Evolutionary conservation across 1,140 invertebrate genomes (phyloP).

Genomic region (Coenobita brevimanus): DNA sequence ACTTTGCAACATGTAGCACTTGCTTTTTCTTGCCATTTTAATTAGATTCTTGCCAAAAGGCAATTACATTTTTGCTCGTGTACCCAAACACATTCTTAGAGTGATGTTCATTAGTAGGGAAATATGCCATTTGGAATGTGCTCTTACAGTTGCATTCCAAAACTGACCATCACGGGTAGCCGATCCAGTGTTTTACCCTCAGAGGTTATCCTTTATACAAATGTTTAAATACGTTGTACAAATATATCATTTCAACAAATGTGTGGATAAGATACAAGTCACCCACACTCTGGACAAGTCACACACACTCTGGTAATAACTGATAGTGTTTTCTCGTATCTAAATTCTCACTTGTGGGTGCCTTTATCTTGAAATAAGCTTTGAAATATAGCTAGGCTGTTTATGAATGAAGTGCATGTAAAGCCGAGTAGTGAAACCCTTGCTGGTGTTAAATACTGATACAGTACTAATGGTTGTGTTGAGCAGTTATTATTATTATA

Average conservation of each 20-base stretch:
- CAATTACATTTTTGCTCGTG: too few relatives aligned
- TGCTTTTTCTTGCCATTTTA: too few relatives aligned
- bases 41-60: too few relatives aligned
- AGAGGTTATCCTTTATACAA: slow-evolving; percentile 55
- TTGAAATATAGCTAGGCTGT: neutral
- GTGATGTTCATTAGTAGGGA: too few relatives aligned
- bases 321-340: neutral
- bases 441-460: neutral
- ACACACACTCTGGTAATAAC: slow-evolving; percentile 15
- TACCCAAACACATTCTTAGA: too few relatives aligned
- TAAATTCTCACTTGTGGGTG: slow-evolving; percentile 18
- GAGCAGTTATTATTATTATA: too few relatives aligned
- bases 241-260: slow-evolving; percentile 55
- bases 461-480: slow-evolving; percentile 36
- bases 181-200: slow-evolving; percentile 47
- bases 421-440: neutral
- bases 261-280: slow-evolving; percentile 41
- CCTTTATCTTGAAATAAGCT: slow-evolving; percentile 9
- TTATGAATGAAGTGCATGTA: neutral
- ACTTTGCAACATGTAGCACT: too few relatives aligned
- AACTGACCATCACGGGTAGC: slow-evolving; percentile 40
- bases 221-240: too few relatives aligned
- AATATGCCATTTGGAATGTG: too few relatives aligned
- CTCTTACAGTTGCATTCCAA: too few relatives aligned
- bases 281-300: too few relatives aligned